Evolutionary conservation across 1,140 invertebrate species (phyloP).

Genomic region (Cydia splendana): DNA sequence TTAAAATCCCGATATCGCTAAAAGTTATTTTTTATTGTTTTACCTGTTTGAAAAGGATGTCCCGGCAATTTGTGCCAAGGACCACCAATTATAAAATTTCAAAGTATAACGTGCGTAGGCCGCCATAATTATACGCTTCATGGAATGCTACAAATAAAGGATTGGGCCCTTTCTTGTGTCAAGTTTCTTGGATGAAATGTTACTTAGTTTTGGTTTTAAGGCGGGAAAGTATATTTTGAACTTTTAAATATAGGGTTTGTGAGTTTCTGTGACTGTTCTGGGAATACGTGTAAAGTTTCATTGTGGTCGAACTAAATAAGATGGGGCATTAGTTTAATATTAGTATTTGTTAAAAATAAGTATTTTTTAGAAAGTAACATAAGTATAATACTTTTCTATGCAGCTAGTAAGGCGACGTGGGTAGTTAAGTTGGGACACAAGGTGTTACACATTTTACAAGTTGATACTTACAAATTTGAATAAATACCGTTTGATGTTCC

Average conservation of each 20-base stretch:
- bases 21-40: constrained; percentile 30
- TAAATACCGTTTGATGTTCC: too few relatives aligned
- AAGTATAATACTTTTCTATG: too few relatives aligned
- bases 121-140: constrained; percentile 51
- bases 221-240: constrained; percentile 23
- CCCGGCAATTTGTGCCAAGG: constrained; percentile 49
- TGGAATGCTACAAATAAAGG: constrained; percentile 52
- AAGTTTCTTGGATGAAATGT: constrained; percentile 34
- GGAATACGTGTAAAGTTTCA: neutral
- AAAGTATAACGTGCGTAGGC: constrained; percentile 45
- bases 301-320: neutral
- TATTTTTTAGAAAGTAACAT: too few relatives aligned
- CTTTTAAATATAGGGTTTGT: constrained; percentile 22
- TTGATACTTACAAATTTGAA: too few relatives aligned
- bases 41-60: constrained; percentile 40
- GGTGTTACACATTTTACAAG: too few relatives aligned
- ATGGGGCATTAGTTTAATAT: neutral
- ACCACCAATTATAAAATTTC: constrained; percentile 50
- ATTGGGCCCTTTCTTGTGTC: constrained; percentile 32
- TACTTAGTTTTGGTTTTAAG: constrained; percentile 21
- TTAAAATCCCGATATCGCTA: constrained; percentile 14
- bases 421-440: too few relatives aligned
- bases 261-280: constrained; percentile 17
- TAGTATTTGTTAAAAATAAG: neutral
- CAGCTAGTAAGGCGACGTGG: too few relatives aligned